A percentile compares a stretch with the other conserved stretches of the same genome.
These are phyloP conservation scores for Melanophora roralis DNA, from an alignment of 2,888 invertebrate species.

Conservation along the genomic window DNA sequence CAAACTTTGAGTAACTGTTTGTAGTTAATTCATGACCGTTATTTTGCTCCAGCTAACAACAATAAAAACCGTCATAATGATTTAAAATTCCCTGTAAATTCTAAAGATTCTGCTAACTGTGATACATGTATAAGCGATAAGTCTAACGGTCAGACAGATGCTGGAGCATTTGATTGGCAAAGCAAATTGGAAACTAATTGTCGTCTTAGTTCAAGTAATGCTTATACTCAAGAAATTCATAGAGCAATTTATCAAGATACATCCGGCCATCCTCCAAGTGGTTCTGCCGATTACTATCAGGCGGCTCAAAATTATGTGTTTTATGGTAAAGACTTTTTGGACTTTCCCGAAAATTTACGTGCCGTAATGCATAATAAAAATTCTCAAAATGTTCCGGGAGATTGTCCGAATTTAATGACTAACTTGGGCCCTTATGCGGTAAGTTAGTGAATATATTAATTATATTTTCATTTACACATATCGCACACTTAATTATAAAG, in stretches of 20 bases:
- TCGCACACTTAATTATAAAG: too few relatives aligned
- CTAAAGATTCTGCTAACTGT: too few relatives aligned
- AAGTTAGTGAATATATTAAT: background rate
- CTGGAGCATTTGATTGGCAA: constrained; percentile 45
- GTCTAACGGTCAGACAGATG: background rate
- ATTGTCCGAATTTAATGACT: constrained; percentile 36
- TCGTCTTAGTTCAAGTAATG: constrained; percentile 59
- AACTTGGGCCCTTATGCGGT: background rate
- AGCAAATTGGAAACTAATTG: constrained; percentile 61
- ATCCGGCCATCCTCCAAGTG: constrained; percentile 67
- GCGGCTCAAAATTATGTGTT: constrained; percentile 74
- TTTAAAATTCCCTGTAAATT: background rate
- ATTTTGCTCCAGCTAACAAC: background rate
- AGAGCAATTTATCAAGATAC: constrained; percentile 69
- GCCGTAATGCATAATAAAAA: constrained; percentile 49
- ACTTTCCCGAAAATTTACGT: constrained; percentile 67
- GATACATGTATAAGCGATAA: background rate
- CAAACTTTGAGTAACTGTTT: background rate
- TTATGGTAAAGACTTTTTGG: constrained; percentile 67
- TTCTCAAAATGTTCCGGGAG: background rate
- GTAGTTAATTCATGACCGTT: background rate
- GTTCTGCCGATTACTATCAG: constrained; percentile 68
- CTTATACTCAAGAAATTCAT: constrained; percentile 69
- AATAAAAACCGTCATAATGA: background rate
- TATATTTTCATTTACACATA: too few relatives aligned